Conservation (phyloP, 2,888 invertebrate genomes). For the Oxytorus armatus region DNA sequence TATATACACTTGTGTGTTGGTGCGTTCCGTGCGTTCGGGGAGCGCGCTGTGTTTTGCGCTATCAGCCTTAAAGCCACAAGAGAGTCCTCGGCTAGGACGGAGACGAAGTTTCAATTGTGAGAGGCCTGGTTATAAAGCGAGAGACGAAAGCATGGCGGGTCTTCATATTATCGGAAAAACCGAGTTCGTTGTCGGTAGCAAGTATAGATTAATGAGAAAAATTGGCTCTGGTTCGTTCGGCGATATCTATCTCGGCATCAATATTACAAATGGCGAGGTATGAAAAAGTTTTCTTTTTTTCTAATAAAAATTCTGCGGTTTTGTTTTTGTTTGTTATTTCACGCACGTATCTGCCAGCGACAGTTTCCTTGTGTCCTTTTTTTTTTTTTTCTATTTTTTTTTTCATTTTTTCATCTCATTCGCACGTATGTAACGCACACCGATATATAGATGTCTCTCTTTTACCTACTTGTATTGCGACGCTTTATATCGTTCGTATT, state of each 20-base stretch:
- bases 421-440: not conserved
- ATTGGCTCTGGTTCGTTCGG: slow-evolving; percentile 99
- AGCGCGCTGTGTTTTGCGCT: slow-evolving; percentile 57
- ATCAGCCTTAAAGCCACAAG: slow-evolving; percentile 44
- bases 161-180: slow-evolving; percentile 83
- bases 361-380: slow-evolving; percentile 45
- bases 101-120: too few relatives aligned
- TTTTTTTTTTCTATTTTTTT: slow-evolving; percentile 31
- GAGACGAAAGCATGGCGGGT: slow-evolving; percentile 74
- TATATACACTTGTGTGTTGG: slow-evolving; percentile 51
- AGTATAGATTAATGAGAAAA: slow-evolving; percentile 97
- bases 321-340: slow-evolving; percentile 40
- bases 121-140: slow-evolving; percentile 53
- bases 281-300: slow-evolving; percentile 81
- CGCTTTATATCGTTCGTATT: slow-evolving; percentile 22
- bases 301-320: too few relatives aligned
- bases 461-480: not conserved
- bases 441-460: not conserved
- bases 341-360: slow-evolving; percentile 41
- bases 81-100: too few relatives aligned
- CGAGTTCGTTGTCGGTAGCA: slow-evolving; percentile 95
- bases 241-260: slow-evolving; percentile 98
- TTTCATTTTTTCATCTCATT: slow-evolving; percentile 1
- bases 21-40: slow-evolving; percentile 66
- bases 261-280: slow-evolving; percentile 96